Evolutionary conservation across 2,113 vertebrate genomes (phyloP), one percentile per base, ranked within the genome.

Genomic region (Zosterops pallidus): DNA sequence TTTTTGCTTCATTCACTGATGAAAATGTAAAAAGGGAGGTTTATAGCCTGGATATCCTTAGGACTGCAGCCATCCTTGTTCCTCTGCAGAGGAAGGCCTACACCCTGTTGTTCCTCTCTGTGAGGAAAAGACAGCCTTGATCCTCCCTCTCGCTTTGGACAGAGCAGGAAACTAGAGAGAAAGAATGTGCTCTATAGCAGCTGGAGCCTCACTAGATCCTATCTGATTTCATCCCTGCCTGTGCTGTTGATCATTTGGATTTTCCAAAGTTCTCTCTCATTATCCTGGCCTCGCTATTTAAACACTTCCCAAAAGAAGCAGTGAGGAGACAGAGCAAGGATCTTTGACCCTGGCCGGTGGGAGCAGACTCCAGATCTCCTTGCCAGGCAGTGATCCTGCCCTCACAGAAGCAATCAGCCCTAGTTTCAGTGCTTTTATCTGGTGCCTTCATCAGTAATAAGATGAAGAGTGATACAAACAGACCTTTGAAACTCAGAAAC

Each of bases 181-280:
- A 14, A 1, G 12, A 5, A 3, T 2, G 9, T 0, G 1, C 0
- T 5, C 10, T 24, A 1, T 12, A 13, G 22, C 22, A 56, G 10
- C 50, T 71, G 53, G 14, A 49, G 9, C 53, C 42, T 64, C 26
- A 18, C 12, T 12, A 5, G 9, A 12, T 11, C 50, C 11, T 31
- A 0, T 14, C 17, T 62, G 11, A 18, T 28, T 75, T 53, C 71
- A 25, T 35, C 25, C 52, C 12, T 92, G 25, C 47, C 46, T 62
- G 6, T 55, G 18, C 47, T 84, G 25, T 15, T 25, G 42, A 5
- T 62, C 3, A 3, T 21, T 62, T 83, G 14, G 16, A 5, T 78
- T 85, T 84, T 71, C 69, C 20, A 47, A 47, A 64, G 9, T 9
- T 74, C 62, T 37, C 19, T 37, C 28, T 24, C 1, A 0, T 57